Evolutionary conservation across 2,797 vertebrate genomes (phyloP).

Genomic region (Enteromius unitaeniatus): DNA sequence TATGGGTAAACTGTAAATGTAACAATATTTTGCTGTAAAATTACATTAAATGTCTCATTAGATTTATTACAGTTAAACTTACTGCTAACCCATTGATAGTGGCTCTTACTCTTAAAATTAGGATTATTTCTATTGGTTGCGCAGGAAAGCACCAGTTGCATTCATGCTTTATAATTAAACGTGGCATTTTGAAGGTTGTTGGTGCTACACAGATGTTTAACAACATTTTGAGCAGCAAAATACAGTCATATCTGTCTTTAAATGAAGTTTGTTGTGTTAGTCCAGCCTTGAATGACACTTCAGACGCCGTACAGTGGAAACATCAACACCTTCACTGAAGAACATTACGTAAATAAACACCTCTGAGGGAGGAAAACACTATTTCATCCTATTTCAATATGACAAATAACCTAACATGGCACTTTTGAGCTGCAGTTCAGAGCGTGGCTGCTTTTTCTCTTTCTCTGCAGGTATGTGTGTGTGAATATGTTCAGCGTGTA

Average conservation of each 20-base stretch:
- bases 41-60: not conserved
- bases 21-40: not conserved
- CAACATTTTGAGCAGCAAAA: not conserved
- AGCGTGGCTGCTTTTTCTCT: not conserved
- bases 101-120: not conserved
- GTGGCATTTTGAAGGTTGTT: not conserved
- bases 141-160: not conserved
- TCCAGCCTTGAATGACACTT: not conserved
- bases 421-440: not conserved
- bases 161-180: not conserved
- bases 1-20: not conserved
- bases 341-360: not conserved
- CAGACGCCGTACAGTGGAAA: slow-evolving; percentile 3
- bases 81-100: not conserved
- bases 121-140: not conserved
- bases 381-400: not conserved
- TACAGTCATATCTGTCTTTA: not conserved
- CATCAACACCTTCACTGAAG: not conserved
- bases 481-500: slow-evolving; percentile 62
- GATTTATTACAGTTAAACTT: not conserved
- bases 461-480: slow-evolving; percentile 24
- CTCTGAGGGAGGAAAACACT: not conserved
- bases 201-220: not conserved
- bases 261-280: not conserved
- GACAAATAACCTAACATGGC: slow-evolving; percentile 6